A percentile compares a stretch with the other conserved stretches of the same genome.
Conservation (phyloP, 2,113 vertebrate genomes). For the Mystacornis crossleyi region DNA sequence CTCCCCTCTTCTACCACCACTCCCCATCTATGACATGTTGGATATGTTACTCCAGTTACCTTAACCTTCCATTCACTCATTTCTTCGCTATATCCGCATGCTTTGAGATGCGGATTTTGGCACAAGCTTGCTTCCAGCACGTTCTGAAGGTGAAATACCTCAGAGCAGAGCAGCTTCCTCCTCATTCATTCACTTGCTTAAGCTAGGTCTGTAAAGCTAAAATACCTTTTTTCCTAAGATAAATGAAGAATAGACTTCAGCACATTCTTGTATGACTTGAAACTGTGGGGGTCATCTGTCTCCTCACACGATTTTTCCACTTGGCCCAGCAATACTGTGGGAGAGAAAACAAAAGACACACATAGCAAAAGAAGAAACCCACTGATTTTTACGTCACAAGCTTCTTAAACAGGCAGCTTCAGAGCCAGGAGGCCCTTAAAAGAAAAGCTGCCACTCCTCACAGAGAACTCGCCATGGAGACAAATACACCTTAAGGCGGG, state of each 20-base stretch:
- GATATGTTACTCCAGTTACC: rapidly evolving
- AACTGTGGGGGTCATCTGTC: neutral
- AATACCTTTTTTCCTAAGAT: neutral
- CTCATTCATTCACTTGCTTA: neutral
- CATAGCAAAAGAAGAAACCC: neutral
- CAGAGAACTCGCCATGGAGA: too few relatives aligned
- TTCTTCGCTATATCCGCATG: rapidly evolving
- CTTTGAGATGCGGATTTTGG: neutral
- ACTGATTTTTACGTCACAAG: neutral
- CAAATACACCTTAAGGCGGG: too few relatives aligned
- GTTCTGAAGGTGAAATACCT: neutral
- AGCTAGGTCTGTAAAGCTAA: neutral
- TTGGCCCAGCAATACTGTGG: neutral
- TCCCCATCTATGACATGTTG: neutral
- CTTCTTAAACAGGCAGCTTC: neutral
- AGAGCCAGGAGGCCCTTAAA: too few relatives aligned
- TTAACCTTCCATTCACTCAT: neutral
- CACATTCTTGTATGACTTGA: neutral
- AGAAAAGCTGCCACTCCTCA: too few relatives aligned
- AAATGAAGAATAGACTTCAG: neutral
- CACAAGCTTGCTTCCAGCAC: neutral
- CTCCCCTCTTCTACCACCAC: neutral
- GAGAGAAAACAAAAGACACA: neutral
- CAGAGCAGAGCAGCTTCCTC: neutral
- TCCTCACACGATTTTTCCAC: neutral